These are phyloP conservation scores for Perca fluviatilis DNA, from an alignment of 2,113 vertebrate genomes.

Conservation along the genomic window DNA sequence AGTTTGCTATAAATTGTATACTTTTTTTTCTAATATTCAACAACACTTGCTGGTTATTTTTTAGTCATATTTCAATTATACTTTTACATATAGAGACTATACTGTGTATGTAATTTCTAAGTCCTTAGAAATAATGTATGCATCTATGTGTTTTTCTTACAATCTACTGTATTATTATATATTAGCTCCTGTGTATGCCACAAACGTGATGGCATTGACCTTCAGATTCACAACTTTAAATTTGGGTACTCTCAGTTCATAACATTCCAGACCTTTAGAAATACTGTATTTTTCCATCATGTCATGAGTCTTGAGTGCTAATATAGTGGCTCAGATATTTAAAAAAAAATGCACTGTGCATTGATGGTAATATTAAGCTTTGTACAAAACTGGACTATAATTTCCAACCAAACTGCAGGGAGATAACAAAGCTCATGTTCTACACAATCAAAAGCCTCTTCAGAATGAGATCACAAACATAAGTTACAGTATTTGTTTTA, in stretches of 20 bases:
- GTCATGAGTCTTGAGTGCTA: background rate
- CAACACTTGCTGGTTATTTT: background rate
- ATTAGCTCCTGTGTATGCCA: background rate
- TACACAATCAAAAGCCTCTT: slow-evolving; percentile 34
- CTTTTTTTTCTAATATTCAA: background rate
- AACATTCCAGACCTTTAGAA: background rate
- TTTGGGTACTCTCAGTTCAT: too few relatives aligned
- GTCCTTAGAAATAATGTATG: background rate
- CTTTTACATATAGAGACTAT: background rate
- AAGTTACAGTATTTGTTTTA: slow-evolving; percentile 51
- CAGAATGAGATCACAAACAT: slow-evolving; percentile 27
- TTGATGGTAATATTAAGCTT: background rate
- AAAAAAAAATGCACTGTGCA: background rate
- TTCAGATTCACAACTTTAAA: slow-evolving; percentile 1
- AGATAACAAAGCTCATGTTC: slow-evolving; percentile 24
- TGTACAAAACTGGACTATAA: background rate
- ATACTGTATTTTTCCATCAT: background rate
- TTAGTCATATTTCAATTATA: background rate
- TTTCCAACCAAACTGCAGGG: background rate
- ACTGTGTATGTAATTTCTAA: background rate
- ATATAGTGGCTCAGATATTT: background rate
- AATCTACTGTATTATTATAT: background rate
- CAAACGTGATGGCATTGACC: background rate
- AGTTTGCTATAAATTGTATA: background rate
- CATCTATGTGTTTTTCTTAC: background rate